A percentile compares a stretch with the other conserved stretches of the same genome.
These are phyloP conservation scores for Eutolmus rufibarbis DNA, from an alignment of 2,888 invertebrate species.

Conservation along the genomic window DNA sequence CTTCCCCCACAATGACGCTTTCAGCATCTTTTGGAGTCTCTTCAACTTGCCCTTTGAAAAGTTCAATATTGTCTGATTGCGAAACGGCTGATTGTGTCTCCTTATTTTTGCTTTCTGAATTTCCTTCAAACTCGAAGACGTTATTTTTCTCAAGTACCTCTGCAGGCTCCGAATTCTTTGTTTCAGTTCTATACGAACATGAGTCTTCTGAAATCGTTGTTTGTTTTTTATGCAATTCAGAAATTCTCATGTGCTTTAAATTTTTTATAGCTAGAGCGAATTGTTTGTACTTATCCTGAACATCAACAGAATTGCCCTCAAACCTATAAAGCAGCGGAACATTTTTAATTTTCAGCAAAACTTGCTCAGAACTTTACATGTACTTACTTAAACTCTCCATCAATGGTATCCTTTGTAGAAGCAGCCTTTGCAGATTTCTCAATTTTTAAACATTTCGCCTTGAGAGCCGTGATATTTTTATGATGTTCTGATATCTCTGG, in stretches of 20 bases:
- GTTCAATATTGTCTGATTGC: not conserved
- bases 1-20: not conserved
- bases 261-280: constrained; percentile 57
- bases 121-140: not conserved
- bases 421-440: constrained; percentile 55
- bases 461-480: constrained; percentile 55
- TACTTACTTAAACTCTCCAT: constrained; percentile 53
- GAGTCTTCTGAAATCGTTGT: not conserved
- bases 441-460: constrained; percentile 55
- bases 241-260: constrained; percentile 52
- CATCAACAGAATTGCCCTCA: constrained; percentile 54
- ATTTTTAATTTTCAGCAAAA: not conserved
- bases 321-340: not conserved
- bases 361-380: not conserved
- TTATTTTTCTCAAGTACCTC: not conserved
- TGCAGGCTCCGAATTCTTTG: not conserved
- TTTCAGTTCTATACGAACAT: not conserved
- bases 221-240: not conserved
- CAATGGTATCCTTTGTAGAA: constrained; percentile 51
- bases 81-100: not conserved
- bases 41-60: not conserved
- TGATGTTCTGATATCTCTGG: constrained; percentile 57
- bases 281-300: constrained; percentile 54
- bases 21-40: not conserved
- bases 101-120: not conserved